phyloP scores from a whole-genome alignment of 2,113 vertebrate genomes.

The Labeo rohita region DNA sequence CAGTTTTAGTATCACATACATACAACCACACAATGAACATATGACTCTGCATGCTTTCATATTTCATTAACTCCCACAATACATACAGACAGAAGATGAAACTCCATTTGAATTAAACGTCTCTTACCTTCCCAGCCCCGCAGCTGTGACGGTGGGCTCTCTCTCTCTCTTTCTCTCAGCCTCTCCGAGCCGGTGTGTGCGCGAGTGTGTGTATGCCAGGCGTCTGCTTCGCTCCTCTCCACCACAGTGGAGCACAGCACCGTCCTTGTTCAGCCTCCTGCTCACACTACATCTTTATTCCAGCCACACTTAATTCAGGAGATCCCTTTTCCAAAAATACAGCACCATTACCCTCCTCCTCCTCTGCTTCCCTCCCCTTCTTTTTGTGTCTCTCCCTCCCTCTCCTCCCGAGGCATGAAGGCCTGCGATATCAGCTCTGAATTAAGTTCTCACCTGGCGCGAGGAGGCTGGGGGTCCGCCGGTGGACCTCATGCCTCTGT shows the following conservation, averaged over 20 bases:
- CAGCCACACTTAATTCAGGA: conserved; percentile 74
- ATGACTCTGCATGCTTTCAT: neutral
- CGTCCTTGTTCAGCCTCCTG: conserved; percentile 75
- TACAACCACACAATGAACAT: conserved; percentile 25
- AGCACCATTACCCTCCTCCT: conserved; percentile 55
- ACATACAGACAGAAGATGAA: neutral
- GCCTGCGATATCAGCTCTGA: conserved; percentile 50
- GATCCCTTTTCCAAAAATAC: conserved; percentile 77
- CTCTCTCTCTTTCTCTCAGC: conserved; percentile 38
- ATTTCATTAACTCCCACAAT: neutral
- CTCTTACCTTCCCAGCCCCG: conserved; percentile 56
- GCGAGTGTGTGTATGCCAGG: conserved; percentile 52
- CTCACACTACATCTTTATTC: conserved; percentile 85
- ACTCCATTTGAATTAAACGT: neutral
- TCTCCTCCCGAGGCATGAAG: conserved; percentile 67
- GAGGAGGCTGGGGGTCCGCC: conserved; percentile 11
- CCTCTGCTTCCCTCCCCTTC: conserved; percentile 39
- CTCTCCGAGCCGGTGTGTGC: conserved; percentile 43
- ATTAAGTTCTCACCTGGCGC: conserved; percentile 36
- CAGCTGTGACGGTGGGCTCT: conserved; percentile 37
- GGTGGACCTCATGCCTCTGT: conserved; percentile 21
- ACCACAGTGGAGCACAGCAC: conserved; percentile 71
- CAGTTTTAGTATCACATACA: neutral
- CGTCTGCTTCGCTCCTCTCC: conserved; percentile 61
- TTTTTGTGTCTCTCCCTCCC: conserved; percentile 55